Evolutionary conservation across 35 echinoderm and acorn worm genomes (phyloP).

Genomic region (Apostichopus californicus): DNA sequence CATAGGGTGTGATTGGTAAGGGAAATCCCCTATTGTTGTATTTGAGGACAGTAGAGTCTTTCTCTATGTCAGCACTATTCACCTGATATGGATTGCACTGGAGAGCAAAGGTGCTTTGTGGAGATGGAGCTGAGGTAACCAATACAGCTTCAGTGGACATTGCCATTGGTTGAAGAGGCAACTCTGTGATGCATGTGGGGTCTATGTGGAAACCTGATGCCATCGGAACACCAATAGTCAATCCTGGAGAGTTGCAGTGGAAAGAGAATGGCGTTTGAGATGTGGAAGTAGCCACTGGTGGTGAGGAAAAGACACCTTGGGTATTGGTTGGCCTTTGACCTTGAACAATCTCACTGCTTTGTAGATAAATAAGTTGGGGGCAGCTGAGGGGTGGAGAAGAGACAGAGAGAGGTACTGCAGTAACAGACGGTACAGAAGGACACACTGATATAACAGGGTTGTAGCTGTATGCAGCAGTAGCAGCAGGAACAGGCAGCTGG

Average conservation of each 20-base stretch:
- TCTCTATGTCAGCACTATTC: background rate
- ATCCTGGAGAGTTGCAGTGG: background rate
- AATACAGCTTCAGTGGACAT: background rate
- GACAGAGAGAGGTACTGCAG: background rate
- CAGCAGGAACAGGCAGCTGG: background rate
- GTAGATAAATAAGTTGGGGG: background rate
- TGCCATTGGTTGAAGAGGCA: background rate
- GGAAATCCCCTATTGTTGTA: constrained; percentile 28
- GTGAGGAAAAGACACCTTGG: background rate
- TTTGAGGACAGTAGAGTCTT: background rate
- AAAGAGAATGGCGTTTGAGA: background rate
- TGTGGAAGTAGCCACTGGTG: background rate
- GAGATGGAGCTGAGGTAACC: background rate
- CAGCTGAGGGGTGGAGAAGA: background rate
- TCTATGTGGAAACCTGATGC: background rate
- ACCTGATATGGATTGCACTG: background rate
- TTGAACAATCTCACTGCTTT: background rate
- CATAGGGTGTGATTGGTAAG: constrained; percentile 37
- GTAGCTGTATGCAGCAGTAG: background rate
- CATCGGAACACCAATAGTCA: background rate
- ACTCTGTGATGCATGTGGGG: background rate
- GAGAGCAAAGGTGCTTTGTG: background rate
- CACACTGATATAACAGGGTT: background rate
- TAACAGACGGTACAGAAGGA: background rate
- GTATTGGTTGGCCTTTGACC: background rate